Base-by-base conservation (phyloP, 2,797 vertebrate species). In the Trematomus bernacchii region DNA sequence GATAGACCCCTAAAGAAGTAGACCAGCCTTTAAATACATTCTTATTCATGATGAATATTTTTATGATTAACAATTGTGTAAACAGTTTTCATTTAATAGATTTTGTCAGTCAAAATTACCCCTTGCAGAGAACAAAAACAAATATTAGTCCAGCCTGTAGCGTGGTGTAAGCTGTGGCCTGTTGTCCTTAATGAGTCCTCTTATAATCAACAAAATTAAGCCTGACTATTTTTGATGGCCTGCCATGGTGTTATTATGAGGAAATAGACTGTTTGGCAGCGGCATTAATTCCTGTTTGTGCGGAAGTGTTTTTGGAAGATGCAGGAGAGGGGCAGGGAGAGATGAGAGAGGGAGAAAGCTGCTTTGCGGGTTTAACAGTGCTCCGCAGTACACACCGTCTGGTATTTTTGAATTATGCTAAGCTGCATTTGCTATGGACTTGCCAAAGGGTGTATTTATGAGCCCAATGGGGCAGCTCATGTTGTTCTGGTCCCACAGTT, bases 361-460 rank as follows among this genome's bases (percentile, higher is more conserved):
- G 87, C 88, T 93, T 92, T 92, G 84, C 46, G 64, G 91, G 77
- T 94, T 94, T 92, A 92, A 80, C 75, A 15, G 80, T 83, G 57
- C 77, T 69, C 76, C 80, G 81, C 77, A 76, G 87, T 70, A 87
- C 77, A 85, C 79, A 80, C 82, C 65, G 90, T 91, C 91, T 93
- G 90, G 88, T 84, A 91, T 94, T 94, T 92, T 68, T 91, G 90
- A 93, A 91, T 92, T 88, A 92, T 91, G 78, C 82, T 94, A 93
- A 92, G 86, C 91, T 93, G 89, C 74, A 80, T 87, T 91, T 88
- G 83, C 77, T 12, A 23, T 82, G 50, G 66, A 64, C 73, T 87
- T 77, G 84, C 90, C 90, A 88, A 89, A 87, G 82, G 73, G 74
- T 85, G 82, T 76, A 77, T 91, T 91, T 91, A 78, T 91, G 87